Base-by-base conservation (phyloP, 53 echinoderm and acorn worm species). In the Luidia sarsii region DNA sequence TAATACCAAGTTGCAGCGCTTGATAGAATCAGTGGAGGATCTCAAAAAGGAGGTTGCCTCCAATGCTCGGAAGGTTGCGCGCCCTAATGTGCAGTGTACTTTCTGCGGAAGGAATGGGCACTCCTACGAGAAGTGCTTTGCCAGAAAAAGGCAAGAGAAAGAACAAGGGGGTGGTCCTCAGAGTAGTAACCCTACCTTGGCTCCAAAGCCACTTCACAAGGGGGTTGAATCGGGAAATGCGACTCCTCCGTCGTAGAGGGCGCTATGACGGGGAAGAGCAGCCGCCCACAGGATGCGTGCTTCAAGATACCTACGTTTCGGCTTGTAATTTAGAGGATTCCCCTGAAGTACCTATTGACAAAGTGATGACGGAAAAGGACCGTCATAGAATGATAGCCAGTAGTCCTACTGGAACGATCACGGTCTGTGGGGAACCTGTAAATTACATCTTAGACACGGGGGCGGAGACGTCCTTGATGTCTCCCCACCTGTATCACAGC, bases 161-260 rank as follows among this genome's bases (percentile, higher is more conserved):
- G 14, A 10, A 15, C 62, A 61, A 31, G 33, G n/a, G 33, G 32
- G 32, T 31, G 32, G 33, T 11, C 62, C 62, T 31, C 11, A 31
- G 32, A 13, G 33, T 2, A 33, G 33, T 31, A 33, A 16, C 2
- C 14, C 9, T 31, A 32, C 62, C 18, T 13, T 13, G 31, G 31
- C 62, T 33, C 32, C 13, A 16, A 61, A 33, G 32, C 62, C 62
- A 10, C 31, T 31, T 2, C 16, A 11, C 11, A 33, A 53, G 20
- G 20, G 33, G 1, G 33, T 1, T 33, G 33, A 61, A n/a, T 33
- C 62, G 62, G 62, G 62, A 61, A 61, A 61, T 61, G 62, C 4
- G 13, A 61, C 2, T 61, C 62, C 62, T 61, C 33, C 62, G 62
- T 61, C 62, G 11, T 61, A 33, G 62, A 61, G 62, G 62, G 62